Percentiles rank a stretch among this genome's conserved stretches.
phyloP scores from a whole-genome alignment of 2,113 vertebrate genomes.

The Solea senegalensis region DNA sequence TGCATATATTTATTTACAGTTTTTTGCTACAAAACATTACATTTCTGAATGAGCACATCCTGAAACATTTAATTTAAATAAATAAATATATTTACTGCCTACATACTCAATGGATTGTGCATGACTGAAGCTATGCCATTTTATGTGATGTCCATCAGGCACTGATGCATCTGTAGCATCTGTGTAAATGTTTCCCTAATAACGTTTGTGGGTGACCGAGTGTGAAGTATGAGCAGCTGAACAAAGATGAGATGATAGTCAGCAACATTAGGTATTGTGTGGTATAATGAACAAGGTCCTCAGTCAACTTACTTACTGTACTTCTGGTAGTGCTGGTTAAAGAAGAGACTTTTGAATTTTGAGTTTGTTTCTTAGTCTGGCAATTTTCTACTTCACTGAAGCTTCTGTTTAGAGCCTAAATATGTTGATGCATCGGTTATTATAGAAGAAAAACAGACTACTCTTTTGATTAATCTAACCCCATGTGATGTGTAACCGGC shows the following conservation, averaged over 20 bases:
- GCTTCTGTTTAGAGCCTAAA: no score
- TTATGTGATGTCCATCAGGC: slow-evolving; percentile 12
- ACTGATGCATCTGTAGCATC: slow-evolving; percentile 30
- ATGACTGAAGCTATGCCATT: slow-evolving; percentile 25
- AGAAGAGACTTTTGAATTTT: no score
- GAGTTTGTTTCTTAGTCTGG: no score
- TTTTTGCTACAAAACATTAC: no score
- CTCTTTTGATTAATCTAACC: no score
- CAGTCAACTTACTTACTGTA: no score
- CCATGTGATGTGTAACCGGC: no score
- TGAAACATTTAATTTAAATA: neutral
- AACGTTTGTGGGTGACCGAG: slow-evolving; percentile 23
- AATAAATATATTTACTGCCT: neutral
- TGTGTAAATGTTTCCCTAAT: slow-evolving; percentile 25
- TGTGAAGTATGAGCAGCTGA: slow-evolving; percentile 14
- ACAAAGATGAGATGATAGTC: neutral
- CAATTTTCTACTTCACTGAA: no score
- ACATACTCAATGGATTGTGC: neutral
- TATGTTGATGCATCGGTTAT: no score
- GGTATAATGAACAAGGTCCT: neutral
- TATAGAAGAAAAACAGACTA: no score
- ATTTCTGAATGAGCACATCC: neutral
- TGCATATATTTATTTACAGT: no score
- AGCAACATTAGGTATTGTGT: neutral
- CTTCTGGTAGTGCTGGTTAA: no score